Base-by-base conservation (phyloP, 1,140 invertebrate species). In the Marisa cornuarietis region DNA sequence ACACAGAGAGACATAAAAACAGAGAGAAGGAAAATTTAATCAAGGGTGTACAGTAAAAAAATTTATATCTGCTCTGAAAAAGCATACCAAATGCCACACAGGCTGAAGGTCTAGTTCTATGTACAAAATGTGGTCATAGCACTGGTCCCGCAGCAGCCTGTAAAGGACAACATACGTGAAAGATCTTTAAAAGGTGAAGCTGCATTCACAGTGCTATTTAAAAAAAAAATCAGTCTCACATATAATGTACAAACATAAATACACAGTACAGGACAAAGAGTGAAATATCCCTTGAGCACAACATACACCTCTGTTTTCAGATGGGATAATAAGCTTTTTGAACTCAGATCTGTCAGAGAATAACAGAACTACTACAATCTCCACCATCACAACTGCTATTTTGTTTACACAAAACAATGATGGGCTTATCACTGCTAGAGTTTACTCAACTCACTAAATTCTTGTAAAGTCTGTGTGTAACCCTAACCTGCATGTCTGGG, bases 81-180 rank as follows among this genome's bases (percentile, higher is more conserved):
- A n/a, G 88, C 86, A 88, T 87, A 94, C 94, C 88, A 95, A 94
- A 31, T 85, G 81, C 91, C 91, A 92, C 82, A 89, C 88, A 42
- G 90, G 88, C 80, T 91, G 89, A 63, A 97, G 91, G 91, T 95
- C 95, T 10, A 98, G 91, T 87, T 94, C 94, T 80, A 93, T 94
- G 85, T 96, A 97, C 0, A 97, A 92, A 24, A 95, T 90, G 61
- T 94, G 92, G 89, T 97, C 96, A 63, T 92, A 93, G 18, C 95
- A 94, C 71, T 96, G 93, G 74, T 94, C 92, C 85, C 94, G 93
- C 84, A 97, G 95, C 81, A 94, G 93, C 79, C 93, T 90, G 81
- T 42, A 85, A 79, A 82, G 72, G 71, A 71, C 71, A 14, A 31
- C 76, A 54, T 68, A 58, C 73, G 68, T 51, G 54, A 16, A 42